These are phyloP conservation scores for Nomada fabriciana DNA, from an alignment of 2,888 invertebrate species.

Conservation along the genomic window DNA sequence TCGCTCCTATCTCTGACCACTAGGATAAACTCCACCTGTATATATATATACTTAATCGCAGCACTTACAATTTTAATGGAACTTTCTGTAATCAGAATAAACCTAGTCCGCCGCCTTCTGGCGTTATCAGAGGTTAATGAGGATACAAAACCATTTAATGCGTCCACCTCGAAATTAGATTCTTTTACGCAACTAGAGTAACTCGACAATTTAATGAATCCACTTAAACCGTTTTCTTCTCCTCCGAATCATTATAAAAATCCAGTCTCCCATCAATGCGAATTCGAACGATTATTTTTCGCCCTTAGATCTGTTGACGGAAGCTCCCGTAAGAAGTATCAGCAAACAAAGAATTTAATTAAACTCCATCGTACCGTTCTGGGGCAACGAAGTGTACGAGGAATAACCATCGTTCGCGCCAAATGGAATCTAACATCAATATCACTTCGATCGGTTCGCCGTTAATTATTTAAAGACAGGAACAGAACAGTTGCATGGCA, in stretches of 20 bases:
- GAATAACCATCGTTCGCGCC: conserved; percentile 1
- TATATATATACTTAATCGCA: conserved; percentile 27
- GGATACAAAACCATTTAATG: conserved; percentile 13
- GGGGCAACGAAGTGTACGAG: conserved; percentile 26
- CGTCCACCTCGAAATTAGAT: not conserved
- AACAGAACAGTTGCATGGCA: not conserved
- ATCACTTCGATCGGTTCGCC: not conserved
- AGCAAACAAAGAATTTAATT: conserved; percentile 35
- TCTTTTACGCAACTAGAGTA: conserved; percentile 7
- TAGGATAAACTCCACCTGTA: conserved; percentile 8
- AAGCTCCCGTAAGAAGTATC: conserved; percentile 7
- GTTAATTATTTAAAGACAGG: conserved; percentile 21
- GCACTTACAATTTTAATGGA: conserved; percentile 9
- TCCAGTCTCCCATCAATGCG: not conserved
- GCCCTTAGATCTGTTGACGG: not conserved
- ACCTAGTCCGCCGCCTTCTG: not conserved
- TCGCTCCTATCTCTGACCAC: not conserved
- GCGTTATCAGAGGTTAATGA: conserved; percentile 14
- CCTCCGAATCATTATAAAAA: no score
- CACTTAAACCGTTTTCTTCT: no score
- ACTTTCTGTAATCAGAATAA: conserved; percentile 33
- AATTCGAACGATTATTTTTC: not conserved
- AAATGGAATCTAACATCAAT: conserved; percentile 21
- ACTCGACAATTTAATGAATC: no score
- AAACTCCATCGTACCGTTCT: conserved; percentile 10